Base-by-base conservation (phyloP, 2,888 invertebrate genomes). In the Eumerus sabulonum region DNA sequence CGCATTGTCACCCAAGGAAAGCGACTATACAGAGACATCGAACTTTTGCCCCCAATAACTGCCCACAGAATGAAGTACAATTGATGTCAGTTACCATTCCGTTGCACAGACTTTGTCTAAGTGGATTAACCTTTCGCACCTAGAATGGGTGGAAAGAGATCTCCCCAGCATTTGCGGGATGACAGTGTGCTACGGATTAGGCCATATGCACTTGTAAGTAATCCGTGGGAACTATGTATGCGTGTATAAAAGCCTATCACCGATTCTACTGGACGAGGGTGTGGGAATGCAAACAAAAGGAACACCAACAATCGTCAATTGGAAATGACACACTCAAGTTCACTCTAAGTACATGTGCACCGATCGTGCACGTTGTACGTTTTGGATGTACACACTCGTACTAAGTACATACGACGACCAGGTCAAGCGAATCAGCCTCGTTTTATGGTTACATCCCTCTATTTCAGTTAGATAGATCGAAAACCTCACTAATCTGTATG, bases 71-170 rank as follows among this genome's bases (percentile, higher is more conserved):
- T 40, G n/a, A 48, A 13, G 18, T 53, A 38, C 17, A 50, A 45
- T 17, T 56, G 45, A 40, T 51, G 19, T 18, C 47, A 45, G 54
- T 48, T 18, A 17, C 16, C 12, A n/a, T n/a, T n/a, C 11, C 11
- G 11, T 9, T 9, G 40, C 5, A 40, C n/a, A 40, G 11, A 40
- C 5, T 40, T 40, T 40, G 12, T 40, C 42, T 47, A 48, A 47
- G 70, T 50, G 67, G 51, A 67, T 77, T 77, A 62, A 72, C 62
- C 51, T 38, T 51, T 77, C 66, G 56, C 62, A 56, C 38, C 53
- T n/a, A 7, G 27, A 7, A 67, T 72, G 44, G 72, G 62, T 72
- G 51, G 42, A 66, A 12, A 51, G 27, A 42, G 56, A 44, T 53
- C 53, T 19, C 50, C 42, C 50, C 12, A 36, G 56, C 57, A 57